Evolutionary conservation across 2,888 invertebrate species (phyloP), one percentile per base, ranked within the genome.

Genomic region (Chaitophorus viminalis): DNA sequence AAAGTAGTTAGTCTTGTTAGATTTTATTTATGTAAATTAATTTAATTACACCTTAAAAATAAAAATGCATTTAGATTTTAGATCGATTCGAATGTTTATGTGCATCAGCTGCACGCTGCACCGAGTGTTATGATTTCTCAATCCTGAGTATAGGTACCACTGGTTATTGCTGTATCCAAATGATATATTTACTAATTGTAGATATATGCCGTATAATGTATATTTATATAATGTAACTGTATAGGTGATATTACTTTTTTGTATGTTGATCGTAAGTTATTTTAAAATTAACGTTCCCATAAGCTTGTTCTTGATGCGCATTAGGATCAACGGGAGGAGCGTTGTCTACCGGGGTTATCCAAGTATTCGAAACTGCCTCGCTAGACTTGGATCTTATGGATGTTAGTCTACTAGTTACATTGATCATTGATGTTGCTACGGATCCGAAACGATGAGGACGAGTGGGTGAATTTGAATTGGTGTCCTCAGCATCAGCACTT

Each of bases 331-430:
- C 72, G 5, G 87, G 31, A 54, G 78, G 87, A 31, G 79, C 81
- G 36, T 88, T 88, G 68, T 89, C 89, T 29, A 85, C 89, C 31
- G 89, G 88, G 21, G 89, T 89, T 79, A 77, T 89, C 89, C 89
- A 89, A 31, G 89, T 88, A 68, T 88, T 88, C 82, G 89, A 88
- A n/a, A 89, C 88, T n/a, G 89, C 86, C 52, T 89, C 89, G n/a
- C 65, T 89, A 68, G 89, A 89, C 65, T 89, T 89, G 65, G 89
- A 89, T 81, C 87, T 81, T 46, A 87, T 87, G 6, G 87, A 87
- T 18, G 87, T 87, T 46, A 87, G 39, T 74, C 31, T 79, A 74
- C 54, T 87, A 39, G 87, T 87, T 17, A 87, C 87, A 74, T 87
- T 87, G 14, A 65, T 65, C 87, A 87, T 87, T n/a, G 87, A 87